These are phyloP conservation scores for Ichneumoninae sp. DNA, from an alignment of 2,888 invertebrate genomes.

Conservation along the genomic window DNA sequence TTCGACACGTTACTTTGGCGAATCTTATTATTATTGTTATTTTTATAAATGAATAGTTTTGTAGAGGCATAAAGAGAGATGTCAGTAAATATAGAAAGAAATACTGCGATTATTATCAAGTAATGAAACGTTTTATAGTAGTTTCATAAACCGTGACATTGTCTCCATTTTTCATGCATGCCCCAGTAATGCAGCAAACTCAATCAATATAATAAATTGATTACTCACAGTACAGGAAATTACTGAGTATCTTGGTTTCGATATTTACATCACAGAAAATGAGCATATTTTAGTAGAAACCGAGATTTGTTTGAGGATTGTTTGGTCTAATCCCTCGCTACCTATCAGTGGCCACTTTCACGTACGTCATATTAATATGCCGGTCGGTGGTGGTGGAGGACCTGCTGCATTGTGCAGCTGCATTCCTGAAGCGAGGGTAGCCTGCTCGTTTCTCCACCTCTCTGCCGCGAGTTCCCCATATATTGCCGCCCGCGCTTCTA, in stretches of 20 bases:
- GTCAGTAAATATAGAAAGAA: no score
- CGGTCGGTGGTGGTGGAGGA: constrained; percentile 68
- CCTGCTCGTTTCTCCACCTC: constrained; percentile 43
- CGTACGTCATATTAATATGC: constrained; percentile 62
- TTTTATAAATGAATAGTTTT: no score
- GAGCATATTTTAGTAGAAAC: background rate
- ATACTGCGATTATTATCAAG: no score
- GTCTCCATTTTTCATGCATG: background rate
- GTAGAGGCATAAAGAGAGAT: no score
- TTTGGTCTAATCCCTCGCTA: constrained; percentile 53
- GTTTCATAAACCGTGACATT: no score
- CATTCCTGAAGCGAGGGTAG: constrained; percentile 68
- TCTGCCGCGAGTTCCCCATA: constrained; percentile 33
- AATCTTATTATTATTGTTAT: no score
- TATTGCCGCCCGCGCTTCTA: constrained; percentile 49
- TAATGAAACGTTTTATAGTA: no score
- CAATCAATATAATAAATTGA: background rate
- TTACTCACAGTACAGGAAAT: background rate
- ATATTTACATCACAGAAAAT: background rate
- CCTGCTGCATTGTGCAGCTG: constrained; percentile 71
- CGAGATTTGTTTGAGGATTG: constrained; percentile 20
- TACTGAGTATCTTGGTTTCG: background rate
- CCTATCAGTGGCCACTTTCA: constrained; percentile 66
- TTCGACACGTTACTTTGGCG: no score
- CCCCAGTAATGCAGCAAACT: background rate